A percentile compares a stretch with the other conserved stretches of the same genome.
Conservation (phyloP, 2,113 vertebrate species). For the Phoxinus phoxinus region DNA sequence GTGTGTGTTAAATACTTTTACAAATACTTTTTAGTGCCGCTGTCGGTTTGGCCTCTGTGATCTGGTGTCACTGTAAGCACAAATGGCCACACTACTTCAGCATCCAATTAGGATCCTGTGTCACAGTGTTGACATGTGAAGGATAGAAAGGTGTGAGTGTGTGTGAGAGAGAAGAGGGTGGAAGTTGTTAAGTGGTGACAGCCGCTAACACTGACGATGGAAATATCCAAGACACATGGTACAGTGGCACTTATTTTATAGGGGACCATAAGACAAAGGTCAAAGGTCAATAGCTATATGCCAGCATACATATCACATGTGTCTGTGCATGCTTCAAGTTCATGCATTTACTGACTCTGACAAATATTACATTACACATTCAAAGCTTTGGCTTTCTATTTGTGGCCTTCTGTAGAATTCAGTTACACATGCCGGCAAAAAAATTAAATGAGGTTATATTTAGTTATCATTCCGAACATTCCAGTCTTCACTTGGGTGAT, state of each 20-base stretch:
- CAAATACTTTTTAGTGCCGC: background rate
- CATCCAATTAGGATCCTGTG: slow-evolving; percentile 76
- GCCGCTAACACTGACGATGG: slow-evolving; percentile 58
- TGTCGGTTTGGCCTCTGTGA: slow-evolving; percentile 46
- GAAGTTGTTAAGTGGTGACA: slow-evolving; percentile 65
- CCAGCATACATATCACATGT: slow-evolving; percentile 33
- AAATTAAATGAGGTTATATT: slow-evolving; percentile 1
- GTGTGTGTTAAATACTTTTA: slow-evolving; percentile 1
- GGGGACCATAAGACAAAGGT: slow-evolving; percentile 8
- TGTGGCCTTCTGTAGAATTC: slow-evolving; percentile 8
- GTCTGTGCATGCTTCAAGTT: slow-evolving; percentile 18
- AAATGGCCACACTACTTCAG: slow-evolving; percentile 57
- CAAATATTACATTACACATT: slow-evolving; percentile 21
- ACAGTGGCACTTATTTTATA: slow-evolving; percentile 42
- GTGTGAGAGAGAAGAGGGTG: slow-evolving; percentile 56
- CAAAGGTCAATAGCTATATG: slow-evolving; percentile 29
- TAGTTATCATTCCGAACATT: slow-evolving; percentile 2
- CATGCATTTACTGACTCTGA: background rate
- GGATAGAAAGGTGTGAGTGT: slow-evolving; percentile 64
- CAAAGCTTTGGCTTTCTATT: background rate
- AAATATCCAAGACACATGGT: slow-evolving; percentile 69
- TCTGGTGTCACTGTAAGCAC: slow-evolving; percentile 67
- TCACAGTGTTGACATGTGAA: slow-evolving; percentile 73
- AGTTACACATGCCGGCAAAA: background rate
- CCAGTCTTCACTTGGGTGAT: background rate